Evolutionary conservation across 2,888 invertebrate species (phyloP), one percentile per base, ranked within the genome.

Genomic region (Caenorhabditis becei): DNA sequence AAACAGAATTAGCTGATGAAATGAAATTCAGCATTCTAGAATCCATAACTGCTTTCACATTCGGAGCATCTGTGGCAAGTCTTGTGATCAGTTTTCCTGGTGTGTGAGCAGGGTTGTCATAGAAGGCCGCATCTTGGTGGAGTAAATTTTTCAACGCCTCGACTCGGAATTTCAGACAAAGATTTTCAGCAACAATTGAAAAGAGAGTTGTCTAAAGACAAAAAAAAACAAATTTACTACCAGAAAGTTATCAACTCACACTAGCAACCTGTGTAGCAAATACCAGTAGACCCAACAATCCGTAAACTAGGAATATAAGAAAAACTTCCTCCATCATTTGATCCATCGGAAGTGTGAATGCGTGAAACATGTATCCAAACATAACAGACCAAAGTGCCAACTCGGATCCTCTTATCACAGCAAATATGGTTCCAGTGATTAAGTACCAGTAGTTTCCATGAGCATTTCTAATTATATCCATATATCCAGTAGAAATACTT

Each of bases 371-470:
- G 18, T 78, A 80, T n/a, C 78, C 78, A 35, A 83, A 82, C 20
- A 92, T 91, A 28, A 92, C 86, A 37, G 92, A 92, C 85, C 92
- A 91, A 4, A 91, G 88, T 1, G 92, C 92, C 86, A 92, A 91
- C 11, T 92, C 88, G 23, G 91, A 90, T 16, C 93, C 93, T 77
- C 91, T 91, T 32, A 92, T 78, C 11, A 91, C 53, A 10, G 83
- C 80, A 23, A 72, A 75, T 54, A 87, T 35, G 4, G 82, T 62
- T n/a, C 86, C 87, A n/a, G 77, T 23, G 2, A 65, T 35, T 44
- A 88, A 59, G 26, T 75, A 78, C 44, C 28, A 49, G 63, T 87
- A 86, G 62, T 87, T 81, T 35, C 84, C 84, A 18, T 70, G 18
- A 0, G 80, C 79, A 41, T 83, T 71, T 67, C 77, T 83, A 61